Base-by-base conservation (phyloP, 2,113 vertebrate genomes). In the Suricata suricatta region DNA sequence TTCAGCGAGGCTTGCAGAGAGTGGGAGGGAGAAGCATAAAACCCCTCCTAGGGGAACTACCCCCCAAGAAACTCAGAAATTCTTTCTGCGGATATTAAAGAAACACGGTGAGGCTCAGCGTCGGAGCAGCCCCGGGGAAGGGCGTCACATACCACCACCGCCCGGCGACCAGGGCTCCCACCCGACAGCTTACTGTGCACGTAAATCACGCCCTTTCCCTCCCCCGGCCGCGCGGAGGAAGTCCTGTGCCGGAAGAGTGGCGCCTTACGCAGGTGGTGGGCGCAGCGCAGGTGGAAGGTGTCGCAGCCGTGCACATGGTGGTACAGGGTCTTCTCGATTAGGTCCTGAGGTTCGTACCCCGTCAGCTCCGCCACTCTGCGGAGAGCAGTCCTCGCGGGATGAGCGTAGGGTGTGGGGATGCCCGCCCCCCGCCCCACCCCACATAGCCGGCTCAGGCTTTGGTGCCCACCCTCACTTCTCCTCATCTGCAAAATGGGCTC, bases 281-380 rank as follows among this genome's bases (percentile, higher is more conserved):
- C 99, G 15, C 99, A 99, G 90, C 99, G 99, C 88, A 99, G 98
- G 97, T 99, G 99, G 98, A 99, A 99, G 93, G 99, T 99, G 98
- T 99, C 99, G 81, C 99, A 99, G 98, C 99, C 99, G 27, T 99
- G 99, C 80, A 99, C 99, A 8, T 99, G 99, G 93, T 99, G 99
- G 95, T 99, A 99, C 72, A 99, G 99, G 2, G 99, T 99, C 99
- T 99, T 99, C 99, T 99, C 99, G 57, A 99, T 99, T 92, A 99
- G 98, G 98, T 99, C 99, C 99, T 99, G 99, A 87, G 99, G 99
- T 98, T 99, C 99, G 0, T 99, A 99, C n/a, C 99, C 99, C 0
- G 99, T 99, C 98, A 99, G 98, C 96, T 99, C 99, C 5, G 99
- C 99, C 97, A 99, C 99, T 98, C 99, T 99, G 98, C 27, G 19